Conservation (phyloP, 2,888 invertebrate species). For the Nezara viridula region DNA sequence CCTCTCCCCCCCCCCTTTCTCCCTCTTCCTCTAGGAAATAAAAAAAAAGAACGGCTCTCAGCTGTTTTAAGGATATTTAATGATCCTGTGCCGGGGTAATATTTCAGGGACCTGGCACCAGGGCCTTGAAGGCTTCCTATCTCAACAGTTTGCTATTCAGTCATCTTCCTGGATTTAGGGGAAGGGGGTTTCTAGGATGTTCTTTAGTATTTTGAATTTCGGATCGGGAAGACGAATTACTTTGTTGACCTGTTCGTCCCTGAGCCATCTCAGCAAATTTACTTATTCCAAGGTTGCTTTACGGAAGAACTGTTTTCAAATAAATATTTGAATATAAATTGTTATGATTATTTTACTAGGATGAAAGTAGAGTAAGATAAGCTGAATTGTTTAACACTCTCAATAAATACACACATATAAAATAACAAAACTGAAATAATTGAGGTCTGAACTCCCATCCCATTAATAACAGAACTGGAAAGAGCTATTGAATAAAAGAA, state of each 20-base stretch:
- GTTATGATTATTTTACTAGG: not conserved
- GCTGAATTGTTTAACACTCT: too few relatives aligned
- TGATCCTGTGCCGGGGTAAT: conserved; percentile 4
- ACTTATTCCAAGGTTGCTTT: not conserved
- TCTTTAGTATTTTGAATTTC: not conserved
- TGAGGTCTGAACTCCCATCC: too few relatives aligned
- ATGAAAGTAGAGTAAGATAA: too few relatives aligned
- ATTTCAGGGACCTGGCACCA: not conserved
- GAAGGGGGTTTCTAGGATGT: not conserved
- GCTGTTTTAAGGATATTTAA: conserved; percentile 46
- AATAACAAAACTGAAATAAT: too few relatives aligned
- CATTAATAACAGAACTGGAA: too few relatives aligned
- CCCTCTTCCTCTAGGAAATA: not conserved
- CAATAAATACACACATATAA: too few relatives aligned
- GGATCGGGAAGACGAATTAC: not conserved
- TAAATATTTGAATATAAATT: too few relatives aligned
- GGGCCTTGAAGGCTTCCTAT: not conserved
- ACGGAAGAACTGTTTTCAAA: too few relatives aligned
- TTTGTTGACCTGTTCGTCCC: not conserved
- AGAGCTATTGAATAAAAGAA: too few relatives aligned
- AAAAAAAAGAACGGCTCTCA: conserved; percentile 2
- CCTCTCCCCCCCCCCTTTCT: not conserved
- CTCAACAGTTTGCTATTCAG: conserved; percentile 12
- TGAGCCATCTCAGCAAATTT: not conserved
- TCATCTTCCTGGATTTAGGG: not conserved